Base-by-base conservation (phyloP, 92 coral and sea anemone genomes). In the Pocillopora meandrina region DNA sequence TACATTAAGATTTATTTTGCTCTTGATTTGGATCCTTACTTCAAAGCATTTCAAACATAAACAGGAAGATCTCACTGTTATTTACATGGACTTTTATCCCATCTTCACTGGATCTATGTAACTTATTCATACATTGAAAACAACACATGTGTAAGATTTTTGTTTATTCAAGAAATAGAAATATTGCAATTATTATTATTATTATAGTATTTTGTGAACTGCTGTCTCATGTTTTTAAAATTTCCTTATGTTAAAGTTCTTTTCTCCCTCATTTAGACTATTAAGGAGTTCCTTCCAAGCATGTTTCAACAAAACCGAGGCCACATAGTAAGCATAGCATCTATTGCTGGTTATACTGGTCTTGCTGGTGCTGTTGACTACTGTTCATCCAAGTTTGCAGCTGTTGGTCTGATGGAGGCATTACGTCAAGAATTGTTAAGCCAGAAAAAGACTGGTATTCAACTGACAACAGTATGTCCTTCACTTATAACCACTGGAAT, bases 321-420 rank as follows among this genome's bases (percentile, higher is more conserved):
- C 9, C 98, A 97, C 77, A 91, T 97, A 10, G 93, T 94, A 16
- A 87, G 91, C 77, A 91, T 81, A 18, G 95, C 98, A 1, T 97
- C 99, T 55, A 79, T 97, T 12, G 92, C 92, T 61, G 94, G 98
- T 26, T 79, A 63, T 23, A 74, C 90, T 71, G 98, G 95, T 57
- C 91, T 87, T 23, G 90, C 90, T 67, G 90, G 94, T n/a, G 81
- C 90, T 66, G 99, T 90, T 23, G 98, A 94, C 78, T 97, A 97
- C 86, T 92, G 94, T 79, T 89, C 92, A 10, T 97, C 99, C 12
- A 97, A 97, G 87, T 92, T 93, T 85, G 99, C 98, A 13, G 97
- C 90, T 3, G 94, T 91, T 78, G 96, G 98, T 14, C 78, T 97
- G 77, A 97, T 97, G 98, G 98, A 92, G 57, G 83, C 99, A 63